Evolutionary conservation across 2,888 invertebrate species (phyloP), one percentile per base, ranked within the genome.

Genomic region (Ophioninae sp.): DNA sequence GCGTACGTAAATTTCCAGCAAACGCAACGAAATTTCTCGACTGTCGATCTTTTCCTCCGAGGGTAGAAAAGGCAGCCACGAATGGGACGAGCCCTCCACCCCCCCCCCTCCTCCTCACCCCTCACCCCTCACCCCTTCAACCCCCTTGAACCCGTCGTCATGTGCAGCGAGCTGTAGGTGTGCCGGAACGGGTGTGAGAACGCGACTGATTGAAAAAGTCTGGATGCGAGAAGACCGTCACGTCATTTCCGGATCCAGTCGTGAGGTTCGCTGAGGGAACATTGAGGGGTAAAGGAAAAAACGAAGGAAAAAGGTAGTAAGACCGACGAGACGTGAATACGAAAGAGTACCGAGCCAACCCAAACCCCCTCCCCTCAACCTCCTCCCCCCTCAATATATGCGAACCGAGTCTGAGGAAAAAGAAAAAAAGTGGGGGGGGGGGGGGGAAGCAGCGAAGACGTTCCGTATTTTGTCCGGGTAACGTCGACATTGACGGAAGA

Each of bases 181-280:
- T 22, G 68, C 61, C 63, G 37, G 41, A 58, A 71, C 51, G 51
- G 41, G 63, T 44, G 73, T 64, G 65, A 64, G 22, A 65, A 61
- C 73, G 39, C 64, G 79, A 77, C 77, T 85, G 86, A 86, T 86
- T 85, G 85, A 86, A 86, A 84, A 85, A 80, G 85, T 84, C 84
- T 78, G 81, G 86, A 85, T 82, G 85, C 79, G 82, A 79, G 77
- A 76, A 81, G 85, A 78, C 83, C 84, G 86, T 86, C 86, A 86
- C 86, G 85, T 86, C 83, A 86, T 85, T 85, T 85, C 87, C 84
- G 81, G 85, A 85, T 87, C 71, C 74, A 44, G 74, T 77, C 58
- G 75, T 78, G 63, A 67, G 68, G 63, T 56, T 77, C 82, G 78
- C 76, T 76, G 86, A 82, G 78, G 30, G 84, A 83, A 73, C 30